These are phyloP conservation scores for Phyllotis vaccarum DNA, from an alignment of 2,797 vertebrate genomes.

Conservation along the genomic window DNA sequence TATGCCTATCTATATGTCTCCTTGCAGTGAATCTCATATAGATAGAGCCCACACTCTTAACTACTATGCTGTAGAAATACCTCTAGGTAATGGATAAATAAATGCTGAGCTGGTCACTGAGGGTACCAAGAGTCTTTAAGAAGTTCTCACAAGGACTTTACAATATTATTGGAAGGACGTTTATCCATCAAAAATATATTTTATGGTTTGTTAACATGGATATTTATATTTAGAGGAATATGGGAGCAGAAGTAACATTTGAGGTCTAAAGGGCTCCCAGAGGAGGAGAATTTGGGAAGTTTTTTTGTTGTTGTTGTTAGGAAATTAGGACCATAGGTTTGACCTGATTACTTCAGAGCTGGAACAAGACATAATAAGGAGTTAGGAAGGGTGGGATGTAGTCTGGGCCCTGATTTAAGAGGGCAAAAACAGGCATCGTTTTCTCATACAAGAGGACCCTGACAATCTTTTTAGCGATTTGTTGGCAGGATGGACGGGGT, in stretches of 20 bases:
- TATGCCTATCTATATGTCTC: not conserved
- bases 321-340: conserved; percentile 3
- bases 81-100: not conserved
- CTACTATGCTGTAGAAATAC: not conserved
- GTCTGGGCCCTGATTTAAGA: not conserved
- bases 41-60: not conserved
- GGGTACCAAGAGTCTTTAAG: conserved; percentile 16
- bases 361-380: not conserved
- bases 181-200: not conserved
- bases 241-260: conserved; percentile 18
- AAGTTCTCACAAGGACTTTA: conserved; percentile 40
- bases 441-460: not conserved
- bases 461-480: not conserved
- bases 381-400: not conserved
- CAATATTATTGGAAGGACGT: conserved; percentile 11
- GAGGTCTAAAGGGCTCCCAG: not conserved
- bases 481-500: not conserved
- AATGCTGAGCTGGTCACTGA: not conserved
- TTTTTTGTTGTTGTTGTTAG: not conserved
- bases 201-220: conserved; percentile 28
- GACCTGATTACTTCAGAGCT: not conserved
- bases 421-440: not conserved
- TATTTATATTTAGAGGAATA: conserved; percentile 28
- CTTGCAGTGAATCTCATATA: not conserved
- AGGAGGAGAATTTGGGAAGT: not conserved